A percentile compares a stretch with the other conserved stretches of the same genome.
Evolutionary conservation across 2,888 invertebrate genomes (phyloP).

Genomic region (Eupithecia tripunctaria): DNA sequence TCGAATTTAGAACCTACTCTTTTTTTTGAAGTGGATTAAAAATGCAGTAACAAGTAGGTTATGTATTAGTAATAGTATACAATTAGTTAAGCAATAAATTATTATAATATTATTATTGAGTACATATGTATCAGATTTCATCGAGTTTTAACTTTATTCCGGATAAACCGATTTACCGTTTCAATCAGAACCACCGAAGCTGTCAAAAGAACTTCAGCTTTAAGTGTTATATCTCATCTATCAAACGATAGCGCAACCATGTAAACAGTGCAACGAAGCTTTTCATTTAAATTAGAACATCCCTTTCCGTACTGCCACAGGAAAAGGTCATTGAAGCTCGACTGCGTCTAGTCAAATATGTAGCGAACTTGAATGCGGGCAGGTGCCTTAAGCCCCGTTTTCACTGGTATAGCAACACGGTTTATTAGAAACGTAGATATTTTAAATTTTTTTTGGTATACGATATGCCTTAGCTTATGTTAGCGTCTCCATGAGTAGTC

Average conservation of each 20-base stretch:
- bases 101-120: no score
- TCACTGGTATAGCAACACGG: background rate
- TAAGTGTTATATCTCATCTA: background rate
- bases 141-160: background rate
- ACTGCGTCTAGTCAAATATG: slow-evolving; percentile 44
- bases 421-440: background rate
- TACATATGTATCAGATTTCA: background rate
- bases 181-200: background rate
- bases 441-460: background rate
- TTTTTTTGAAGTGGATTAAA: no score
- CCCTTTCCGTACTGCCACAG: slow-evolving; percentile 23
- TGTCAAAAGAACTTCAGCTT: background rate
- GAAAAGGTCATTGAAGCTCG: slow-evolving; percentile 39
- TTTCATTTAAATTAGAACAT: slow-evolving; percentile 29
- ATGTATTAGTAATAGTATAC: no score
- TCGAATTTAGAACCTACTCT: no score
- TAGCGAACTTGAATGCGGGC: slow-evolving; percentile 41
- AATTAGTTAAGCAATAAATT: no score
- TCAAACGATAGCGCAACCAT: no score
- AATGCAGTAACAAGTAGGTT: no score
- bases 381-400: slow-evolving; percentile 24
- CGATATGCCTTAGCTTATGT: background rate
- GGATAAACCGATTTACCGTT: background rate
- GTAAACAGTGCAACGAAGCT: background rate
- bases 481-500: background rate